phyloP scores from a whole-genome alignment of 1,140 invertebrate genomes.

The Laodelphax striatellus region DNA sequence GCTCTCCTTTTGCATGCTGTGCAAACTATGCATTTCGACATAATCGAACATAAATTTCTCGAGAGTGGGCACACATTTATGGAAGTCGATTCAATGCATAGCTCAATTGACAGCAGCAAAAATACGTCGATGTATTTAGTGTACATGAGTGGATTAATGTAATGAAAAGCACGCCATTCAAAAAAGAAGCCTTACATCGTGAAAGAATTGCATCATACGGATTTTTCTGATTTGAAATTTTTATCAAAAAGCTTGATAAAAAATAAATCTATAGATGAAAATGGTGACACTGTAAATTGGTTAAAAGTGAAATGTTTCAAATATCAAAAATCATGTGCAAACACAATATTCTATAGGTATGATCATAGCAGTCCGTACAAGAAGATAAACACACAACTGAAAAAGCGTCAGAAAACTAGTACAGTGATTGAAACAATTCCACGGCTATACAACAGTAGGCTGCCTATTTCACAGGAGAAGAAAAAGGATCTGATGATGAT shows the following conservation, averaged over 20 bases:
- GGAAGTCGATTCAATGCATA: constrained; percentile 32
- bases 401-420: neutral
- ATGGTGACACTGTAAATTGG: neutral
- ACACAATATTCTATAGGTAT: neutral
- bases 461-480: neutral
- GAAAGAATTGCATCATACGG: neutral
- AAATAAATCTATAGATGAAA: neutral
- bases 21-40: constrained; percentile 4
- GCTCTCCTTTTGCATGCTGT: constrained; percentile 11
- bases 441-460: neutral
- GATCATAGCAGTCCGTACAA: neutral
- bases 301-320: neutral
- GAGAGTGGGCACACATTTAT: constrained; percentile 33
- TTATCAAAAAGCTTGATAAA: neutral
- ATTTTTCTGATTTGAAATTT: neutral
- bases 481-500: neutral
- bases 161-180: neutral
- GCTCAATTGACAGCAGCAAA: no score
- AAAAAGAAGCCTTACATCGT: neutral
- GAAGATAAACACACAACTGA: neutral
- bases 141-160: neutral
- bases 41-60: constrained; percentile 27
- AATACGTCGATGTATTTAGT: neutral
- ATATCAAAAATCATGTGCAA: neutral
- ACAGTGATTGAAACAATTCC: neutral